Conservation (phyloP, 1,140 invertebrate genomes). For the Reticulitermes speratus region DNA sequence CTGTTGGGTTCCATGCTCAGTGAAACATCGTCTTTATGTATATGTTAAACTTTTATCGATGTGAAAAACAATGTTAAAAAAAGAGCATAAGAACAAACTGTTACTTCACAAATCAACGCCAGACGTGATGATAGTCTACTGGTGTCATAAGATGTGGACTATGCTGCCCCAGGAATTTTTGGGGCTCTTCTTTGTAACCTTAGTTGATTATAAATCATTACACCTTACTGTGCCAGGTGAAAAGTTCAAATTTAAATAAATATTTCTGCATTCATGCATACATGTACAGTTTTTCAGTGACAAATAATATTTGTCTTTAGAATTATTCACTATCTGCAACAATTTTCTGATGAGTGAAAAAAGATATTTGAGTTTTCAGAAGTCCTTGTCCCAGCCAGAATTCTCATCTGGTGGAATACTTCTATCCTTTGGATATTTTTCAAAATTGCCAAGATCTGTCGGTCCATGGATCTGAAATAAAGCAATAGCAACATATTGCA, state of each 20-base stretch:
- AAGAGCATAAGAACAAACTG: too few relatives aligned
- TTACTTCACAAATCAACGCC: too few relatives aligned
- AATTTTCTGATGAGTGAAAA: neutral
- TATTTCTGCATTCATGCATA: neutral
- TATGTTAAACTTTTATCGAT: too few relatives aligned
- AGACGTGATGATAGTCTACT: too few relatives aligned
- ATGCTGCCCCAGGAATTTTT: too few relatives aligned
- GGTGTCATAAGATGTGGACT: too few relatives aligned
- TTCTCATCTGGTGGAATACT: constrained; percentile 65
- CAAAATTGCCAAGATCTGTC: constrained; percentile 69
- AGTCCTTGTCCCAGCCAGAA: constrained; percentile 72
- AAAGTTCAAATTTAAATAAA: constrained; percentile 3
- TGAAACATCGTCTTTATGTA: too few relatives aligned
- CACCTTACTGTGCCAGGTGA: neutral
- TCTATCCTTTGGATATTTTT: constrained; percentile 63
- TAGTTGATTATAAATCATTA: too few relatives aligned
- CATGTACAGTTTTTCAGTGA: neutral
- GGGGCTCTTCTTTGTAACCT: too few relatives aligned
- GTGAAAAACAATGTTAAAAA: too few relatives aligned
- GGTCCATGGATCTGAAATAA: constrained; percentile 46
- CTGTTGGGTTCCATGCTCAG: too few relatives aligned
- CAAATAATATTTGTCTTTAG: neutral
- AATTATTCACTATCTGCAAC: neutral
- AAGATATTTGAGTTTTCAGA: constrained; percentile 47
- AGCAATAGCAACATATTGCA: neutral